Conservation (phyloP, 2,797 vertebrate genomes). For the Epinephelus awoara region DNA sequence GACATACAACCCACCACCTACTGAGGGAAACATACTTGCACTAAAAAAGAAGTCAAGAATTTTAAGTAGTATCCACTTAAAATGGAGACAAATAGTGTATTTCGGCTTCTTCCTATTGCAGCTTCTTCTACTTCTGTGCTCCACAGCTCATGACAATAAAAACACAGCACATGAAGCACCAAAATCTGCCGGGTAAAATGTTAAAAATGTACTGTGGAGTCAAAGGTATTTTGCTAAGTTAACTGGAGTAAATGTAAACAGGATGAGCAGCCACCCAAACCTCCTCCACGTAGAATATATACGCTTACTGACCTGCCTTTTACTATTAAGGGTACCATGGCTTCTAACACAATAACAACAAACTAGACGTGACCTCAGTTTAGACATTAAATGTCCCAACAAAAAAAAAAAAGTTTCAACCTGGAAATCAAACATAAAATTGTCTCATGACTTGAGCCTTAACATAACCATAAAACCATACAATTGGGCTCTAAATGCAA, state of each 20-base stretch:
- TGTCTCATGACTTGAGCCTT: not conserved
- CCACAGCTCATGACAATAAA: too few relatives aligned
- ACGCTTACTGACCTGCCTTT: not conserved
- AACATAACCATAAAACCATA: not conserved
- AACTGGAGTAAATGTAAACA: not conserved
- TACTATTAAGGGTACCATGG: not conserved
- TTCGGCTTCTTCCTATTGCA: too few relatives aligned
- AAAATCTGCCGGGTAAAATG: not conserved
- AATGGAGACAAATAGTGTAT: too few relatives aligned
- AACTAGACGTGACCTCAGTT: not conserved
- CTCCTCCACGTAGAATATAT: not conserved
- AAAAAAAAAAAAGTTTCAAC: not conserved
- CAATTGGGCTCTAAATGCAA: not conserved
- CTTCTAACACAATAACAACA: not conserved
- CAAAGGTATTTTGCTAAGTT: slow-evolving; percentile 22
- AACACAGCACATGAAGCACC: slow-evolving; percentile 1
- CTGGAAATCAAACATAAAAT: not conserved
- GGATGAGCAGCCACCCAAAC: not conserved
- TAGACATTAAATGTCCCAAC: not conserved
- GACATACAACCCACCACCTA: not conserved
- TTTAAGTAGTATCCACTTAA: not conserved
- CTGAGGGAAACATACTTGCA: not conserved
- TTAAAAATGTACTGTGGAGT: slow-evolving; percentile 11
- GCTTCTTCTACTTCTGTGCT: not conserved
- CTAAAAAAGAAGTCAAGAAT: not conserved